Conservation (phyloP, 2,888 invertebrate species). For the Callinectes sapidus region DNA sequence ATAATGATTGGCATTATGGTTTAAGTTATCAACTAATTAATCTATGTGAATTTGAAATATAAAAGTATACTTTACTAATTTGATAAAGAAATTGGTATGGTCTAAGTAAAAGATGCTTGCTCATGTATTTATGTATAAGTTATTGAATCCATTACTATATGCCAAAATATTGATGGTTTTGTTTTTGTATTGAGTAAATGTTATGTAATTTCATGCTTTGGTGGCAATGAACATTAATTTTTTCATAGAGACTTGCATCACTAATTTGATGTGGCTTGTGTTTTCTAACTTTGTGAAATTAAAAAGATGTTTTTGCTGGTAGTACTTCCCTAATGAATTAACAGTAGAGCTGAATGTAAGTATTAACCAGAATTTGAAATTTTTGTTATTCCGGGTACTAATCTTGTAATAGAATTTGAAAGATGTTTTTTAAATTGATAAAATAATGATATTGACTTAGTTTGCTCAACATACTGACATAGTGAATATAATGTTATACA, state of each 20-base stretch:
- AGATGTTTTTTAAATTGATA: background rate
- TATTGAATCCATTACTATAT: background rate
- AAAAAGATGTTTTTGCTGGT: background rate
- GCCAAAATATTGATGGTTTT: slow-evolving; percentile 6
- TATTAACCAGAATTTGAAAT: background rate
- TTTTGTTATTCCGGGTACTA: background rate
- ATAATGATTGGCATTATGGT: background rate
- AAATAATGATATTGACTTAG: background rate
- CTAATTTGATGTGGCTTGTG: background rate
- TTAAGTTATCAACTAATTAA: background rate
- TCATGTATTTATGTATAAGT: background rate
- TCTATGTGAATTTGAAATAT: background rate
- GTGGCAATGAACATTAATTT: background rate
- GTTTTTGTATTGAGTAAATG: background rate
- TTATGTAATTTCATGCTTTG: background rate
- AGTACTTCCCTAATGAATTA: background rate
- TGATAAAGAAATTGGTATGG: background rate
- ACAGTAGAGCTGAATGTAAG: background rate
- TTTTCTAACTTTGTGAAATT: background rate
- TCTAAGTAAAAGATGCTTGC: background rate
- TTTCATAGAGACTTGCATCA: background rate
- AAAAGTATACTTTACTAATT: background rate
- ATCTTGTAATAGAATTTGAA: background rate
- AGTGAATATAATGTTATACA: background rate
- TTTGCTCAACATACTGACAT: background rate